Conservation (phyloP, 2,888 invertebrate species). For the Drosophila greeni region DNA sequence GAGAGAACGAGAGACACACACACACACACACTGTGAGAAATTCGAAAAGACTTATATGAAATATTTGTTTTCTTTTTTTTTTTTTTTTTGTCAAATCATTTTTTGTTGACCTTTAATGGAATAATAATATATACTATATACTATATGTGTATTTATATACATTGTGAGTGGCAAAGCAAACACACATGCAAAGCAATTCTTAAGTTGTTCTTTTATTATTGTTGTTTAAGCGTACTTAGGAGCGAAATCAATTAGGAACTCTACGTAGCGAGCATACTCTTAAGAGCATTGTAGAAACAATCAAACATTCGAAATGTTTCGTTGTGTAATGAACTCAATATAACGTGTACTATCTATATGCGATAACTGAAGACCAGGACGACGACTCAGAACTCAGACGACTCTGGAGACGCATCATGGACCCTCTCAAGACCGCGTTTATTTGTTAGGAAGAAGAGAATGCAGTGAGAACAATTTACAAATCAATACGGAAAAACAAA, state of each 20-base stretch:
- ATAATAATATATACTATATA: conserved; percentile 7
- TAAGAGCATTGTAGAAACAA: conserved; percentile 25
- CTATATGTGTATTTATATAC: conserved; percentile 28
- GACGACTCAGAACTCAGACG: not conserved
- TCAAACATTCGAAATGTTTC: conserved; percentile 49
- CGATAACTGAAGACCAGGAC: not conserved
- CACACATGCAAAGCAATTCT: conserved; percentile 41
- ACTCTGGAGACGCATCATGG: conserved; percentile 13
- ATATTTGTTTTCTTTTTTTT: conserved; percentile 66
- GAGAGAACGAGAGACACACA: conserved; percentile 62
- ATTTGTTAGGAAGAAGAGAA: not conserved
- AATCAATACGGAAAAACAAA: conserved; percentile 1
- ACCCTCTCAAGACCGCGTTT: conserved; percentile 10
- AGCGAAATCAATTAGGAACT: conserved; percentile 7
- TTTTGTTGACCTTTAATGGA: conserved; percentile 44
- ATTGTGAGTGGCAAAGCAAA: conserved; percentile 32
- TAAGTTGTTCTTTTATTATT: conserved; percentile 35
- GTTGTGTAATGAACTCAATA: conserved; percentile 30
- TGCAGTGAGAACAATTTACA: conserved; percentile 11
- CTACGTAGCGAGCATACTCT: conserved; percentile 17
- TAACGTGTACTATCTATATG: conserved; percentile 5
- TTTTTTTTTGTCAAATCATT: conserved; percentile 49
- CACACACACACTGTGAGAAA: conserved; percentile 75
- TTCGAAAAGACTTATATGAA: conserved; percentile 76
- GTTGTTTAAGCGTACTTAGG: conserved; percentile 36